Conservation (phyloP, 2,113 vertebrate species). For the Peromyscus polionotus region DNA sequence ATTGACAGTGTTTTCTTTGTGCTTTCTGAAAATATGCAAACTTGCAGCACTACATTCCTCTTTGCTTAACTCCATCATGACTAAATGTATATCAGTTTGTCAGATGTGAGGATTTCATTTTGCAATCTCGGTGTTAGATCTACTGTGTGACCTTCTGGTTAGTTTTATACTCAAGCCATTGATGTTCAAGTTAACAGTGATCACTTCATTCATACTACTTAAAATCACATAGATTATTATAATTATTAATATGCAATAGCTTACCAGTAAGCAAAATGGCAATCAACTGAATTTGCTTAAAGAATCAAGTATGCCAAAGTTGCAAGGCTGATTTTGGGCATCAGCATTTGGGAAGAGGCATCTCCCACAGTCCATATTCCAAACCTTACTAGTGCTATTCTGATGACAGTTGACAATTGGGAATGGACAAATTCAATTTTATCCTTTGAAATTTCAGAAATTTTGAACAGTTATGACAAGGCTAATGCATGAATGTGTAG, state of each 20-base stretch:
- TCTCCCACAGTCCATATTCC: conserved; percentile 47
- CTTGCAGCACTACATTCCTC: neutral
- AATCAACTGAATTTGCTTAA: conserved; percentile 74
- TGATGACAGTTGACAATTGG: conserved; percentile 66
- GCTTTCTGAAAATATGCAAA: conserved; percentile 69
- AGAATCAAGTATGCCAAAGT: conserved; percentile 70
- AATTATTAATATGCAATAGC: conserved; percentile 71
- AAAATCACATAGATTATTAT: conserved; percentile 64
- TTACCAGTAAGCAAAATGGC: conserved; percentile 61
- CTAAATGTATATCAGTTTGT: conserved; percentile 45
- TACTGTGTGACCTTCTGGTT: conserved; percentile 18
- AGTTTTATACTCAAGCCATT: conserved; percentile 32
- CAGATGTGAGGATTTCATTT: conserved; percentile 46
- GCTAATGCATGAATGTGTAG: conserved; percentile 56
- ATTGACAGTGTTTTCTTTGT: conserved; percentile 62
- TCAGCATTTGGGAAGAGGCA: conserved; percentile 58
- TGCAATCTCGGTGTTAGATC: conserved; percentile 32
- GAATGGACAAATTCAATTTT: conserved; percentile 69
- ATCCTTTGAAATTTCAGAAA: conserved; percentile 69
- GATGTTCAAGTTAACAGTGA: conserved; percentile 66
- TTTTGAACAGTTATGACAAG: conserved; percentile 68
- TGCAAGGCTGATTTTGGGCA: conserved; percentile 41
- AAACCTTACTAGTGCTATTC: conserved; percentile 62
- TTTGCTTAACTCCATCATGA: conserved; percentile 22
- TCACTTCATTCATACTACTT: conserved; percentile 56